Base-by-base conservation (phyloP, 1,140 invertebrate genomes). In the Scaptomyza graminum region DNA sequence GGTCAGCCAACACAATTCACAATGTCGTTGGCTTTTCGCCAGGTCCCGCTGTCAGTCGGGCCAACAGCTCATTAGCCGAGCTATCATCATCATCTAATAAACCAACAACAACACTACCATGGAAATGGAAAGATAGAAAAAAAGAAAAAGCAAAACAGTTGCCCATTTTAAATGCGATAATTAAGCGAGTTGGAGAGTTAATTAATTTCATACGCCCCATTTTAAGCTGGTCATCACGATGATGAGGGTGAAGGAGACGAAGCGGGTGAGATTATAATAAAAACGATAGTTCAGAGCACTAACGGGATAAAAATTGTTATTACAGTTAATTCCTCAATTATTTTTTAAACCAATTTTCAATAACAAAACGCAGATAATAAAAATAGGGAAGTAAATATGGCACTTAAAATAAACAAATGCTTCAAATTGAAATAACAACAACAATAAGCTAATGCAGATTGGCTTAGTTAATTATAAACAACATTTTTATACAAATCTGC, bases 1-100 rank as follows among this genome's bases (percentile, higher is more conserved):
- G 82, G 82, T 56, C 73, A 74, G 56, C 37, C 41, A 61, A 57
- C 44, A 72, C 78, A 44, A 60, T 46, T 37, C 39, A 80, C 72
- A 76, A 69, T 85, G 77, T 75, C 76, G 62, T 74, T 63, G 71
- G 66, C 75, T 75, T 82, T 71, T 74, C 75, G 71, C 75, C 62
- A 63, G 79, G 80, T 84, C 59, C 80, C 50, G 67, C 59, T 52
- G 66, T 49, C 67, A 64, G 66, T 55, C 67, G 52, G 66, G 62
- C 44, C 51, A 70, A 43, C 67, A 89, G 73, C 83, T 87, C 83
- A 87, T 87, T 87, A 87, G 83, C 83, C 79, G 83, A 74, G 83
- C 88, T 87, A 87, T 87, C 83, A 87, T 88, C 83, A 87, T 88
- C 83, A 87, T 76, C 83, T 87, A 88, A 87, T 87, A 87, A 87